These are phyloP conservation scores for Drosophila santomea DNA, from an alignment of 1,140 invertebrate species.

Conservation along the genomic window DNA sequence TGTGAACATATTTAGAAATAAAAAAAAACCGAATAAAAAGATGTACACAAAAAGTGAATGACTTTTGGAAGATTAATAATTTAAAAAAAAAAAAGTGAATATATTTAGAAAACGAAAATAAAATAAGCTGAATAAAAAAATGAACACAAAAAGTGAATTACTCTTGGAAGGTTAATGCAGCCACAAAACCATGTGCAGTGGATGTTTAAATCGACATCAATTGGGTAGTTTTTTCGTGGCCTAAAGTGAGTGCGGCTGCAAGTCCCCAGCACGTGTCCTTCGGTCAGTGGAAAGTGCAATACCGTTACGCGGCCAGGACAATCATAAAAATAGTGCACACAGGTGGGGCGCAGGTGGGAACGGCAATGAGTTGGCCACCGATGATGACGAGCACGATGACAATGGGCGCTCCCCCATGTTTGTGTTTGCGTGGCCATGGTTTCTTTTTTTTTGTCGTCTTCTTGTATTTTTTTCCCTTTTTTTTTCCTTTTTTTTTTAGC, in stretches of 20 bases:
- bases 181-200: no score
- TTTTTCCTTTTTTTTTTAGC: neutral
- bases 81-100: no score
- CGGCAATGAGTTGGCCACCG: constrained; percentile 9
- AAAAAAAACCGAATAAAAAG: no score
- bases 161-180: no score
- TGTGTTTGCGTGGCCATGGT: constrained; percentile 3
- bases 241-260: neutral
- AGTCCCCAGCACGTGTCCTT: neutral
- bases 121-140: no score
- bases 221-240: neutral
- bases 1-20: no score
- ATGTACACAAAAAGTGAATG: no score
- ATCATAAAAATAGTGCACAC: constrained; percentile 11
- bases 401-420: constrained; percentile 1
- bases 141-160: no score
- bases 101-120: no score
- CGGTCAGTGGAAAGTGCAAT: neutral
- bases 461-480: neutral
- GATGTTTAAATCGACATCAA: neutral
- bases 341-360: constrained; percentile 5
- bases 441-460: neutral
- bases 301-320: neutral
- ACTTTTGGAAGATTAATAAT: no score
- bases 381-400: constrained; percentile 12